Evolutionary conservation across 2,113 vertebrate genomes (phyloP).

Genomic region (Xenus cinereus): DNA sequence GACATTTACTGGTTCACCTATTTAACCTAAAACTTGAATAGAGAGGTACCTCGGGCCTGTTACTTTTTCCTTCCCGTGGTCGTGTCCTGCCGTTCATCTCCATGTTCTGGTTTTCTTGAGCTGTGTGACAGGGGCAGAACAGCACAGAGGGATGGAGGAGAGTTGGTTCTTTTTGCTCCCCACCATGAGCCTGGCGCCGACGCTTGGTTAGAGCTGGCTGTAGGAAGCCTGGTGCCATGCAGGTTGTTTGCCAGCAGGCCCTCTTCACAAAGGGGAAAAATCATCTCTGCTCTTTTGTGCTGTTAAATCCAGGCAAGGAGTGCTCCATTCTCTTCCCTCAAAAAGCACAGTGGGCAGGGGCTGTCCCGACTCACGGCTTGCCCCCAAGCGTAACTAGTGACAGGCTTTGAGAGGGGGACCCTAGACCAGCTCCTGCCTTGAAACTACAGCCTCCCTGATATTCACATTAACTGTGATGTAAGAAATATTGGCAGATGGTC

Average conservation of each 20-base stretch:
- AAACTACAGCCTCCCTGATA: neutral
- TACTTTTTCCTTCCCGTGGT: neutral
- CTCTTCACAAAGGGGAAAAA: neutral
- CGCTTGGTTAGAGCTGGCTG: neutral
- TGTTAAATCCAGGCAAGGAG: neutral
- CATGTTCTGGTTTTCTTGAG: neutral
- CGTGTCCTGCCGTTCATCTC: neutral
- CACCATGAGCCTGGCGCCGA: neutral
- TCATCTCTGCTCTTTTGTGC: neutral
- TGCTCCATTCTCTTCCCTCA: neutral
- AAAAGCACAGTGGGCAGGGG: neutral
- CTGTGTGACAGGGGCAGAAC: neutral
- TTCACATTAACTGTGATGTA: neutral
- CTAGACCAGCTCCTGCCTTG: neutral
- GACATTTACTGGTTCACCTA: neutral
- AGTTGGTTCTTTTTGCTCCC: neutral
- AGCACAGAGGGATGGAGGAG: neutral
- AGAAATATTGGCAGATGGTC: fast-evolving
- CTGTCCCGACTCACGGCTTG: neutral
- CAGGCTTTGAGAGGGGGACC: neutral
- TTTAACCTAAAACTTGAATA: neutral
- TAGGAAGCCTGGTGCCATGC: neutral
- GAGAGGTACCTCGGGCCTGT: neutral
- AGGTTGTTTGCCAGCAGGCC: neutral
- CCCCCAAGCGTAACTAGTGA: neutral